Evolutionary conservation across 2,113 vertebrate genomes (phyloP), one percentile per base, ranked within the genome.

Genomic region (Silurus meridionalis): DNA sequence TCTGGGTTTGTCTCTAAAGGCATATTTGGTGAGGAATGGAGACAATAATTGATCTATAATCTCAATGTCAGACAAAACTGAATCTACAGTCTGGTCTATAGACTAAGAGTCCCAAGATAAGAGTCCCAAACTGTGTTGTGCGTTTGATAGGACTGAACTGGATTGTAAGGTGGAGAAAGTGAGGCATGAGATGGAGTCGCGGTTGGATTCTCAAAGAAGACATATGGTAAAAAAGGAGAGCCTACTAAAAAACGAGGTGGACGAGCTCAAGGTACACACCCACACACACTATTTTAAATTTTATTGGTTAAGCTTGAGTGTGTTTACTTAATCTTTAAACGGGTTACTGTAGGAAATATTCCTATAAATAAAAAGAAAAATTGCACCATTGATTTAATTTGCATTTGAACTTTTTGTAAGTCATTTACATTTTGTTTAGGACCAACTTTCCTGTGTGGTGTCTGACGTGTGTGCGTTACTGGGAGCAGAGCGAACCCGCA

Each of bases 221-320:
- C 96, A 98, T 90, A 97, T 97, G 97, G 96, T 97, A 89, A 96
- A 97, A 91, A 97, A 97, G 89, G 96, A 97, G 90, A 95, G 95
- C 23, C 87, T 96, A 88, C 92, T 97, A 89, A 96, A 95, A 93
- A 96, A 92, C 13, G 96, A 97, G 85, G 95, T 97, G 87, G 96
- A 97, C 89, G 96, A 97, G 82, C 94, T 97, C 8, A 97, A 97
- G 96, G 97, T 97, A 85, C 55, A 67, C 25, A 78, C 60, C 55
- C 11, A 37, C 63, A 80, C 19, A 50, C 63, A 53, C 1, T 5
- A 55, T 61, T 0, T 13, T 50, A 0, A 11, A 5, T 53, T 75
- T 14, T 28, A 4, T 4, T 37, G 14, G 13, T 25, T 8, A 2
- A 50, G 80, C 28, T 23, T 1, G 5, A 21, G 19, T 55, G 53